Conservation (phyloP, 2,797 vertebrate genomes). For the Chrysolophus pictus region DNA sequence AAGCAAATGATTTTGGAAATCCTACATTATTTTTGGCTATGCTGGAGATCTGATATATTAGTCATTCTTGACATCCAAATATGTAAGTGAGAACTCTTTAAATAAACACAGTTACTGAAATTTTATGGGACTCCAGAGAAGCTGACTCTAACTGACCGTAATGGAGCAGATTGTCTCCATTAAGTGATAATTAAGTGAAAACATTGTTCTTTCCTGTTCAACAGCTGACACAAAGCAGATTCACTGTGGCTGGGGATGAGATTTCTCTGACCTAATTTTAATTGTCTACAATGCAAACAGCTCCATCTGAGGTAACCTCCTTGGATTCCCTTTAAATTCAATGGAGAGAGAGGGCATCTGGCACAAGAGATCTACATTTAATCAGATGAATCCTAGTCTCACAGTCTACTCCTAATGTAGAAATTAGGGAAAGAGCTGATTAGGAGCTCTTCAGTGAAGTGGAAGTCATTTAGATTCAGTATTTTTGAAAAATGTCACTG, state of each 20-base stretch:
- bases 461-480: background rate
- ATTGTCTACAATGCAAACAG: background rate
- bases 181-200: background rate
- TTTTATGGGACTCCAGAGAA: background rate
- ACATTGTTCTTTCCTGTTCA: background rate
- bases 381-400: background rate
- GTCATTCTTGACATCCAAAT: background rate
- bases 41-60: background rate
- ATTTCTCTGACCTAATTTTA: background rate
- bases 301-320: background rate
- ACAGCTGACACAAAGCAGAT: background rate
- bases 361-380: background rate
- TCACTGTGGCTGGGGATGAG: background rate
- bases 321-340: background rate
- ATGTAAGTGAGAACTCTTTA: background rate
- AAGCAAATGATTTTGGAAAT: background rate
- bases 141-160: background rate
- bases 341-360: no score
- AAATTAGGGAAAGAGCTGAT: background rate
- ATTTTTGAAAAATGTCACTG: background rate
- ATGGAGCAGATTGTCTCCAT: background rate
- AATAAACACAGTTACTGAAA: background rate
- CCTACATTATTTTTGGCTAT: background rate
- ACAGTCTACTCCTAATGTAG: background rate
- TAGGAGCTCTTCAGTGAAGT: background rate